Base-by-base conservation (phyloP, 2,113 vertebrate genomes). In the Pollimyrus isidori region DNA sequence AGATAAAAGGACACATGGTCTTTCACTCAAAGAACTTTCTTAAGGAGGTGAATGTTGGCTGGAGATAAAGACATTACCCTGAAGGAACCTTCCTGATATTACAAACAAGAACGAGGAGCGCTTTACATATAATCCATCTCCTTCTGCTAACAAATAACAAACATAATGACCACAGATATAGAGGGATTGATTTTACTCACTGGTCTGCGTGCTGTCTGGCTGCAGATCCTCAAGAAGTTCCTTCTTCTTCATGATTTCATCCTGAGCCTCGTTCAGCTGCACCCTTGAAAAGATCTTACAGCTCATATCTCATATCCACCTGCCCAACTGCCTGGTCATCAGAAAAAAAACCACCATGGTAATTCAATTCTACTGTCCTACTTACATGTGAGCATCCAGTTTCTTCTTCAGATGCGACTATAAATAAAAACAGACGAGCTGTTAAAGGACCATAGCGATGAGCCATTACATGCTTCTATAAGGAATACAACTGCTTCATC, bases 311-410 rank as follows among this genome's bases (percentile, higher is more conserved):
- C 13, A 19, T 7, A 45, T 89, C 91, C 52, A 91, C 5, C 73
- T 65, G 49, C 45, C 53, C 84, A 91, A 89, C 42, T 89, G 2
- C 6, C 4, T 52, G 58, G 82, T 39, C 49, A 53, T 35, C 17
- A 7, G 7, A 87, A 56, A 21, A 21, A 15, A 2, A 83, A 65
- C 3, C 3, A 73, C 30, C 35, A 42, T 42, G 15, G 35, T 5
- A 42, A 19, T 42, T 80, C 11, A 56, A 58, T 42, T 53, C 52
- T 17, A 17, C 10, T 45, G 26, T 82, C 21, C 92, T 94, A 98
- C 98, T 98, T 96, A 99, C 98, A 99, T 97, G 92, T 99, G 98
- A 62, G 98, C 98, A 93, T 97, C 98, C 90, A 99, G 95, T 88
- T 97, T 99, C 95, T 96, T 95, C 94, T 98, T 98, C 94, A 99